These are phyloP conservation scores for Bimastos eiseni DNA, from an alignment of 2,888 invertebrate species.

Conservation along the genomic window DNA sequence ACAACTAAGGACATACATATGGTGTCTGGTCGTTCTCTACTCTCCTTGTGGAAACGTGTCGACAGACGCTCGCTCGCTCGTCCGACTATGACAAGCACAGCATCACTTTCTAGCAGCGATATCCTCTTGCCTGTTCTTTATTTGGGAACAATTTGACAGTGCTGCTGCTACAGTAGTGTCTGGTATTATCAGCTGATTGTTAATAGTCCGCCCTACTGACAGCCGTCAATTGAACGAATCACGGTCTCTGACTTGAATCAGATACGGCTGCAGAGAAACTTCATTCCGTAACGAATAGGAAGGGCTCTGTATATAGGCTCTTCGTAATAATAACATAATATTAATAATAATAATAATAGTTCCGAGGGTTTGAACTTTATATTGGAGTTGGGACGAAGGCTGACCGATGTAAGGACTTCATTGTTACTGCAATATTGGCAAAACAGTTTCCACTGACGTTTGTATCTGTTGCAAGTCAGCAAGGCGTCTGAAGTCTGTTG, in stretches of 20 bases:
- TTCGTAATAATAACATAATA: too few species aligned
- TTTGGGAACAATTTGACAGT: neutral
- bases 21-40: neutral
- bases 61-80: neutral
- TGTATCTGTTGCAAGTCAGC: neutral
- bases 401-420: too few species aligned
- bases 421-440: neutral
- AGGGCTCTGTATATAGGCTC: neutral
- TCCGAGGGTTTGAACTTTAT: too few species aligned
- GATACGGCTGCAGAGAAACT: neutral
- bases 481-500: neutral
- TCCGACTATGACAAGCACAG: neutral
- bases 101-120: neutral
- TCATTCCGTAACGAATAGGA: neutral
- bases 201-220: neutral
- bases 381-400: too few species aligned
- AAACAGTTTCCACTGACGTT: neutral
- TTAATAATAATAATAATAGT: too few species aligned
- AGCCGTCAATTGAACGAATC: neutral
- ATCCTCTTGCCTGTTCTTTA: neutral
- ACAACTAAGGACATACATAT: neutral
- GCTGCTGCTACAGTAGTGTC: neutral
- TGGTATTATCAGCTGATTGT: neutral
- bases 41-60: neutral
- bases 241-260: neutral